These are phyloP conservation scores for Syrrhaptes paradoxus DNA, from an alignment of 2,113 vertebrate genomes.

Conservation along the genomic window DNA sequence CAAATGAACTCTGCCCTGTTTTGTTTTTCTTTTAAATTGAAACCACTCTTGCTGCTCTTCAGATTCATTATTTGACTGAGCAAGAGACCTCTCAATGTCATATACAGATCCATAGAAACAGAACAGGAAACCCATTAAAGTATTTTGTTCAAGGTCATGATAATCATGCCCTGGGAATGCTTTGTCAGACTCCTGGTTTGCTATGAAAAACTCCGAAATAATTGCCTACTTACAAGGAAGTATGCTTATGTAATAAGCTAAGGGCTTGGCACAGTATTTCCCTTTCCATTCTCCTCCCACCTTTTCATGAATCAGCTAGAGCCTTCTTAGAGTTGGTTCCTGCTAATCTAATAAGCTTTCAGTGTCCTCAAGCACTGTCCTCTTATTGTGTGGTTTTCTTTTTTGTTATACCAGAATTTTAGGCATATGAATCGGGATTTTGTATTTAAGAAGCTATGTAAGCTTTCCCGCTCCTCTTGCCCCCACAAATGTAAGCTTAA, in stretches of 20 bases:
- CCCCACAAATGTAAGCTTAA: background rate
- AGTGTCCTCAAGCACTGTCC: background rate
- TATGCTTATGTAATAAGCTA: background rate
- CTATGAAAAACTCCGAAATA: background rate
- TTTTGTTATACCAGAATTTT: background rate
- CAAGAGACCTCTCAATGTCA: background rate
- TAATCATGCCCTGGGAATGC: background rate
- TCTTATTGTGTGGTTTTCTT: background rate
- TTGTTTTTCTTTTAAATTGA: background rate
- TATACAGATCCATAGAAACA: background rate
- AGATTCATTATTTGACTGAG: background rate
- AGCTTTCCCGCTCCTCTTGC: accelerated
- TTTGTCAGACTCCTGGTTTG: background rate
- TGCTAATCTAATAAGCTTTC: background rate
- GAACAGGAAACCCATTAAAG: background rate
- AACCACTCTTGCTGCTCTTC: background rate
- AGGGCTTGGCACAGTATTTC: background rate
- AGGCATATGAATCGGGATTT: background rate
- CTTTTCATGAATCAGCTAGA: background rate
- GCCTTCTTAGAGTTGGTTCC: background rate
- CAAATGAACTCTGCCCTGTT: background rate
- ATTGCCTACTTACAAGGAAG: background rate
- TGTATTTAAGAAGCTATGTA: background rate
- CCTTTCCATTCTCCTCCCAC: background rate
- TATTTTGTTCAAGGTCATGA: background rate